These are phyloP conservation scores for Paratilapia polleni DNA, from an alignment of 2,113 vertebrate species.

Conservation along the genomic window DNA sequence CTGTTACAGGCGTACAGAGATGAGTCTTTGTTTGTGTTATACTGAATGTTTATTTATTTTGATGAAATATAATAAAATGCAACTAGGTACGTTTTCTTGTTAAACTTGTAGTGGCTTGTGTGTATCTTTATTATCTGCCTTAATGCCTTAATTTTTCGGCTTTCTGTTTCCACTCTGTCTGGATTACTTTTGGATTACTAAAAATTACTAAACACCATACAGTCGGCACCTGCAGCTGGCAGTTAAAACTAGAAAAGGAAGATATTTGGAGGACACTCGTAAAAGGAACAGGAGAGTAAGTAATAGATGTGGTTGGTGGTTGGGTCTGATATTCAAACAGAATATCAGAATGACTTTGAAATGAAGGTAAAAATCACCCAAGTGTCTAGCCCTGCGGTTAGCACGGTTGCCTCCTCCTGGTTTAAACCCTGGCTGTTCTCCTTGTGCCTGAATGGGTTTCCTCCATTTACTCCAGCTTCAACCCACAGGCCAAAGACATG, in stretches of 20 bases:
- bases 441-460: too few relatives aligned
- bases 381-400: too few relatives aligned
- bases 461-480: too few relatives aligned
- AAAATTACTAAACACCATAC: not conserved
- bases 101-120: not conserved
- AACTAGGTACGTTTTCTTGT: constrained; percentile 55
- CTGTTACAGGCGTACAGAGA: constrained; percentile 69
- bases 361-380: too few relatives aligned
- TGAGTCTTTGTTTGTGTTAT: constrained; percentile 82
- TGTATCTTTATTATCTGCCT: not conserved
- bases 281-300: not conserved
- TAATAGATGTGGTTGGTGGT: not conserved
- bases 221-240: not conserved
- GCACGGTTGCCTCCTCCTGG: too few relatives aligned
- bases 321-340: too few relatives aligned
- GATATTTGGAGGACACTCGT: not conserved
- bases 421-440: too few relatives aligned
- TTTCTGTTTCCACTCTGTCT: not conserved
- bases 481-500: too few relatives aligned
- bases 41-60: constrained; percentile 94
- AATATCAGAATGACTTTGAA: too few relatives aligned
- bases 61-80: constrained; percentile 81
- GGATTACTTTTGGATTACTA: not conserved
- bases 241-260: not conserved
- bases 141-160: not conserved